These are phyloP conservation scores for Megaustenia siamemsis DNA, from an alignment of 2,888 invertebrate species.

Conservation along the genomic window DNA sequence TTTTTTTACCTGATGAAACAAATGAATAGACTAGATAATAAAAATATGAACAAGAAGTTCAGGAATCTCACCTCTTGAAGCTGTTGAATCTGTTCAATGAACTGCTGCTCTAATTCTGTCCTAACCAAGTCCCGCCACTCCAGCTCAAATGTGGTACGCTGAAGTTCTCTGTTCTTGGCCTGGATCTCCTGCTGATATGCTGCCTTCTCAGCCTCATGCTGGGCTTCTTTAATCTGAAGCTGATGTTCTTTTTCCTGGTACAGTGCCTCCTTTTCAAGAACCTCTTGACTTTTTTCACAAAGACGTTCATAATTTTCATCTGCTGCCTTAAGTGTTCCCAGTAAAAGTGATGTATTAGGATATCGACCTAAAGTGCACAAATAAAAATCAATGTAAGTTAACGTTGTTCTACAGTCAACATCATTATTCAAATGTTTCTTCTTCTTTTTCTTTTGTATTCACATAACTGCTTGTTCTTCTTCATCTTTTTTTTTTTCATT, in stretches of 20 bases:
- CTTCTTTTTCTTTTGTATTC: too few species aligned
- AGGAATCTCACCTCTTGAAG: slow-evolving; percentile 26
- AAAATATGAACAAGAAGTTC: too few species aligned
- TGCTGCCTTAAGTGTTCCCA: slow-evolving; percentile 56
- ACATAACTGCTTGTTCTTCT: too few species aligned
- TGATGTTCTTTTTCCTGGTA: slow-evolving; percentile 24
- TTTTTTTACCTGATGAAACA: background rate
- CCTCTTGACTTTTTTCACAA: slow-evolving; percentile 53
- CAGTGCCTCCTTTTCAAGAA: slow-evolving; percentile 29
- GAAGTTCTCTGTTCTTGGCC: slow-evolving; percentile 37
- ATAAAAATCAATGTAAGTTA: background rate
- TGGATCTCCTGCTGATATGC: slow-evolving; percentile 36
- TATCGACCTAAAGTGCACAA: slow-evolving; percentile 35
- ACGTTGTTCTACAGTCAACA: too few species aligned
- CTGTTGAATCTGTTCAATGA: slow-evolving; percentile 41
- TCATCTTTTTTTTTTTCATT: too few species aligned
- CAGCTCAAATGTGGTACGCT: slow-evolving; percentile 38
- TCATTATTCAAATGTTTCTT: too few species aligned
- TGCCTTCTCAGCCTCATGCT: slow-evolving; percentile 37
- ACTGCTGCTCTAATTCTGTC: slow-evolving; percentile 50
- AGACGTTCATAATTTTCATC: slow-evolving; percentile 54
- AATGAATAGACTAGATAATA: background rate
- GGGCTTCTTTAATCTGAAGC: slow-evolving; percentile 17
- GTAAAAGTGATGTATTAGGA: slow-evolving; percentile 54
- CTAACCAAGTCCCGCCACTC: slow-evolving; percentile 48